A percentile compares a stretch with the other conserved stretches of the same genome.
Conservation (phyloP, 2,113 vertebrate species). For the Delphinapterus leucas region DNA sequence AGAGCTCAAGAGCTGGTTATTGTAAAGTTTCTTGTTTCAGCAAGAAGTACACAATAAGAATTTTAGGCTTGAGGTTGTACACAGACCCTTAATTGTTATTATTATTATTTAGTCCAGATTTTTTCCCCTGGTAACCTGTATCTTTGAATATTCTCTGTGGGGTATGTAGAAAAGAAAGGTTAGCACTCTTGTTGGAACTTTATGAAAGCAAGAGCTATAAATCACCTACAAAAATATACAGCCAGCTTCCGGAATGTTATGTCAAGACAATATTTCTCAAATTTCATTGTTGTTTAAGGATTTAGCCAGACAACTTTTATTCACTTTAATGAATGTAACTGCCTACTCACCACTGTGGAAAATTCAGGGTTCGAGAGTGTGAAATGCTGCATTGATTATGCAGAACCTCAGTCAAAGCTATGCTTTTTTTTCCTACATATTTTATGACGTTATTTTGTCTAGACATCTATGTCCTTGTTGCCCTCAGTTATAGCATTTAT, state of each 20-base stretch:
- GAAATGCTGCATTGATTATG: background rate
- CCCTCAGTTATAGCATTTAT: background rate
- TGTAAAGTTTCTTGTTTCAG: background rate
- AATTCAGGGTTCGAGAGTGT: background rate
- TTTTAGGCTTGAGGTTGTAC: background rate
- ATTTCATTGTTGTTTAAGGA: background rate
- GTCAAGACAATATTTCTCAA: background rate
- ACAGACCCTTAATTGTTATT: background rate
- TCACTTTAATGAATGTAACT: background rate
- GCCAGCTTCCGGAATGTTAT: background rate
- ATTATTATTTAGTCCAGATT: background rate
- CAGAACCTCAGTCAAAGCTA: background rate
- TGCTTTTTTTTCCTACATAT: background rate
- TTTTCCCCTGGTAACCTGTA: background rate
- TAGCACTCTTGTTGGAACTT: background rate
- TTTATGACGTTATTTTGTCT: background rate
- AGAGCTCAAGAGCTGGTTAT: background rate
- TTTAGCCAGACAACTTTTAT: background rate
- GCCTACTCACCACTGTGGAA: background rate
- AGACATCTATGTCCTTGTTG: background rate
- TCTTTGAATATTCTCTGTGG: background rate
- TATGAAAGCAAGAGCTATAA: background rate
- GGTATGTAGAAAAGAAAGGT: background rate
- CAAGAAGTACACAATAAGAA: background rate
- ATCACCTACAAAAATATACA: conserved; percentile 19